phyloP scores from a whole-genome alignment of 2,888 invertebrate genomes.

The Melieria omissa region DNA sequence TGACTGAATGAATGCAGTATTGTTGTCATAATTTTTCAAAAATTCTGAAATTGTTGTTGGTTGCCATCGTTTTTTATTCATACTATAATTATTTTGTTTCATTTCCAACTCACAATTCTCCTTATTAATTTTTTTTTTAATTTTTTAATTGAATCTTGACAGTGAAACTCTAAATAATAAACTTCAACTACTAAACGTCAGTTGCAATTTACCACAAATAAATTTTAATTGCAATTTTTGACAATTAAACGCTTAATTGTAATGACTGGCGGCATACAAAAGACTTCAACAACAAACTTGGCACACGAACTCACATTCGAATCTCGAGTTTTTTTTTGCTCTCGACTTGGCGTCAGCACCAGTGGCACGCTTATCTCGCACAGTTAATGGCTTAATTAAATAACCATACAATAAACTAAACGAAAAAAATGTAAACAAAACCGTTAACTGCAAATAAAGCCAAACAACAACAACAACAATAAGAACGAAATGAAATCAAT shows the following conservation, averaged over 20 bases:
- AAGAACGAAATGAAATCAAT: background rate
- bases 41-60: too few relatives aligned
- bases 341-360: background rate
- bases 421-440: background rate
- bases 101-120: too few relatives aligned
- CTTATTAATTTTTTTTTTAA: too few relatives aligned
- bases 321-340: background rate
- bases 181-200: background rate
- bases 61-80: too few relatives aligned
- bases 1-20: too few relatives aligned
- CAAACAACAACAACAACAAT: too few relatives aligned
- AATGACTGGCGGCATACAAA: slow-evolving; percentile 8
- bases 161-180: background rate
- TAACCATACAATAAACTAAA: slow-evolving; percentile 7
- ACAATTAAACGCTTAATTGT: too few relatives aligned
- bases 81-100: too few relatives aligned
- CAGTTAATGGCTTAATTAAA: slow-evolving; percentile 24
- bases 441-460: background rate
- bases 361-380: slow-evolving; percentile 13
- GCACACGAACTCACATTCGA: background rate
- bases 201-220: too few relatives aligned
- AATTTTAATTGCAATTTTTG: too few relatives aligned
- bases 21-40: too few relatives aligned
- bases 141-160: background rate
- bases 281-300: slow-evolving; percentile 33